Conservation (phyloP, 30 jellyfish, hydroid and myxozoan species). For the Rhopilema esculentum region DNA sequence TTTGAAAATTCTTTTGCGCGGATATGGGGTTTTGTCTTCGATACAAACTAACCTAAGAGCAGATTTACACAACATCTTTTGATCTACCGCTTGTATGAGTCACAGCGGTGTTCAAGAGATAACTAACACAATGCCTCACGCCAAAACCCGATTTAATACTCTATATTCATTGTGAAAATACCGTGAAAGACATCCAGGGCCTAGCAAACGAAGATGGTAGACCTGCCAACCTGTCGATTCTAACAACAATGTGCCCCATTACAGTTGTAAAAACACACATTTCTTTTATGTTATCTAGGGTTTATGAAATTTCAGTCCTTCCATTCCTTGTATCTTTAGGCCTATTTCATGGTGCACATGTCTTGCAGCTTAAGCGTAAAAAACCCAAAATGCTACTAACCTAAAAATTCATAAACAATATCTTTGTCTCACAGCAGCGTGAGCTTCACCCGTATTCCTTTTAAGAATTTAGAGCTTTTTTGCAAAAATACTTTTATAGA, state of each 20-base stretch:
- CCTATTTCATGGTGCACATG: no score
- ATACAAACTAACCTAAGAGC: neutral
- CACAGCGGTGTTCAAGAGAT: neutral
- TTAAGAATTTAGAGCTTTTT: no score
- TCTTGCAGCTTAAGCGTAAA: no score
- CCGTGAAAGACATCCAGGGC: neutral
- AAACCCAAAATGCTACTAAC: no score
- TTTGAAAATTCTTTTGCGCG: neutral
- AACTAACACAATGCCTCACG: neutral
- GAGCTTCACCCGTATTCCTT: no score
- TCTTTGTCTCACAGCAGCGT: no score
- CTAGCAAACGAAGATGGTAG: neutral
- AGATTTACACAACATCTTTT: neutral
- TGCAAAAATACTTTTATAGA: no score
- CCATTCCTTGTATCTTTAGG: no score
- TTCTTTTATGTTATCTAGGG: neutral
- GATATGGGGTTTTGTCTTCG: neutral
- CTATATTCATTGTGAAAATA: neutral
- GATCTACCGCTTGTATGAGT: conserved; percentile 8
- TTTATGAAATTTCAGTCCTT: neutral
- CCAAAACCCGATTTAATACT: neutral
- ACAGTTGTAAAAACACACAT: no score
- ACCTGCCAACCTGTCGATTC: neutral
- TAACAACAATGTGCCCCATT: no score
- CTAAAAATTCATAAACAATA: no score